Evolutionary conservation across 1,140 invertebrate genomes (phyloP).

Genomic region (Magallana ariakensis): DNA sequence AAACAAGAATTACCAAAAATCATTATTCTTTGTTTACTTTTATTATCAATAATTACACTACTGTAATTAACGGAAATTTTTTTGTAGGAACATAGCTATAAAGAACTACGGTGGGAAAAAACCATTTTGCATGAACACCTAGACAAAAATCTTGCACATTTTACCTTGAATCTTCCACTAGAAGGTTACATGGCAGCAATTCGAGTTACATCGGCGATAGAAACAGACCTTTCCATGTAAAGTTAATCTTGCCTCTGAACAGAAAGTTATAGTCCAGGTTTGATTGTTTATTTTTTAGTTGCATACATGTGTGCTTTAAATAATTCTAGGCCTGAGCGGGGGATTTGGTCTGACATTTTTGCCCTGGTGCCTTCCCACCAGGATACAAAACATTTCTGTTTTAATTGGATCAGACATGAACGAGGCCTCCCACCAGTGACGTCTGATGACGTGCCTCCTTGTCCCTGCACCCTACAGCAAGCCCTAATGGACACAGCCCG

Average conservation of each 20-base stretch:
- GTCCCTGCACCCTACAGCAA: slow-evolving; percentile 47
- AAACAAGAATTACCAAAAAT: no score
- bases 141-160: background rate
- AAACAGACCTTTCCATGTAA: background rate
- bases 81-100: background rate
- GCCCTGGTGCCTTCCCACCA: background rate
- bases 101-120: background rate
- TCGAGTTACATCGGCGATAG: background rate
- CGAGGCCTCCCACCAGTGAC: background rate
- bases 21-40: no score
- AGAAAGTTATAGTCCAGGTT: no score
- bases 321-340: background rate
- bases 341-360: slow-evolving; percentile 42
- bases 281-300: no score
- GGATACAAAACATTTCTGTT: slow-evolving; percentile 22
- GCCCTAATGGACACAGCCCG: slow-evolving; percentile 42
- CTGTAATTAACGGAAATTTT: no score
- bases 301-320: no score
- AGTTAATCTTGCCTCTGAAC: background rate
- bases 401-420: slow-evolving; percentile 17
- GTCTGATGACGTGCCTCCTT: background rate
- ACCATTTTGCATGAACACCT: background rate
- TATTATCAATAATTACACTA: no score
- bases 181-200: background rate
- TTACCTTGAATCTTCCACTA: background rate